Base-by-base conservation (phyloP, 2,113 vertebrate genomes). In the Tupaia chinensis region DNA sequence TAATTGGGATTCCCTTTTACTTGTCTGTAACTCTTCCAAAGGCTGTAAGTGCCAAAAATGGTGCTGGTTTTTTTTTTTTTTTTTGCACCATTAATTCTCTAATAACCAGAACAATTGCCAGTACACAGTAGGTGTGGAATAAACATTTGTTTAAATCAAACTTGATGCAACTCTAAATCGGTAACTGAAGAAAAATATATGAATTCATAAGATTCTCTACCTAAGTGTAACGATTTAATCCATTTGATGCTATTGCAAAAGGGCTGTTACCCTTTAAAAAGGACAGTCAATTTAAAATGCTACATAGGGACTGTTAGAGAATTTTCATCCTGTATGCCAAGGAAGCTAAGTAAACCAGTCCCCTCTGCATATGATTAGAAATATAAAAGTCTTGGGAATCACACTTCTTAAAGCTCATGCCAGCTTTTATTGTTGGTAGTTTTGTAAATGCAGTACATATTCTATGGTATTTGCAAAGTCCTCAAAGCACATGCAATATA, bases 341-440 rank as follows among this genome's bases (percentile, higher is more conserved):
- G 76, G 83, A 97, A 87, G 87, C 91, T 95, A 81, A 89, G 84
- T 65, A 96, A 97, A 94, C 80, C 81, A 91, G 89, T 97, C 96
- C 93, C 74, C 86, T 96, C 92, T 96, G 87, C 78, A 73, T 97
- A 90, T 2, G 32, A 94, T 93, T 96, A 96, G 93, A 94, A 92
- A 97, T 88, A 93, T 78, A 94, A 92, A 97, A 97, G 94, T 94
- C 96, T 95, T 90, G 94, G 94, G 95, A 97, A 97, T 97, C 95
- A 88, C 95, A 97, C 97, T 97, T 95, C 87, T 94, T 97, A 93
- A 95, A 86, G 89, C 87, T 94, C 25, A 89, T 89, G 95, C 93
- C 95, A 95, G 94, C 72, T 96, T 97, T 96, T 94, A 96, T 91
- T 95, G 86, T 95, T 94, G 76, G 95, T 91, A 95, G 94, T 95